A percentile compares a stretch with the other conserved stretches of the same genome.
Evolutionary conservation across 2,888 invertebrate species (phyloP).

Genomic region (Heliothis peltigera): DNA sequence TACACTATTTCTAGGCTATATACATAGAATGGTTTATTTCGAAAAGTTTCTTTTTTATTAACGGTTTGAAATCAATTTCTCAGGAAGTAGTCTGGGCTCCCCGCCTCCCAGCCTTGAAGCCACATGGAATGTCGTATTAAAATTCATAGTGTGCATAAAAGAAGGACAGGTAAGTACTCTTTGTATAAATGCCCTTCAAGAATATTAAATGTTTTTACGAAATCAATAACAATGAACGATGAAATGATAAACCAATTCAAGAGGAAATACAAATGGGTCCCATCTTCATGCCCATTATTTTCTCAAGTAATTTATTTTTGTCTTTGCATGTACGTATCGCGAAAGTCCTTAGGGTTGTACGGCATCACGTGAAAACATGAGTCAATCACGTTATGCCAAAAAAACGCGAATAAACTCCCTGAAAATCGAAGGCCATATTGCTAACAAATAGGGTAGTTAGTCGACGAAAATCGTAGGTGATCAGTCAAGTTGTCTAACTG

Average conservation of each 20-base stretch:
- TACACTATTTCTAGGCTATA: too few species aligned
- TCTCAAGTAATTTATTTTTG: not conserved
- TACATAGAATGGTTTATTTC: too few species aligned
- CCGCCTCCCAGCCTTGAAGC: not conserved
- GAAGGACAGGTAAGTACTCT: not conserved
- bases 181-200: not conserved
- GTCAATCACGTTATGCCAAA: not conserved
- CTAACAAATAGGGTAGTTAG: conserved; percentile 5
- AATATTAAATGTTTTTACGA: conserved; percentile 16
- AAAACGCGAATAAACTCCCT: not conserved
- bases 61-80: not conserved
- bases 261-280: not conserved
- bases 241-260: not conserved
- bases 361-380: not conserved
- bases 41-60: not conserved
- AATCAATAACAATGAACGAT: conserved; percentile 25
- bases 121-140: not conserved
- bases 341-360: not conserved
- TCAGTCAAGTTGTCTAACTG: conserved; percentile 59
- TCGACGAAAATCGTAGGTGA: conserved; percentile 41
- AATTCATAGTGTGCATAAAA: not conserved
- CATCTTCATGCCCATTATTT: not conserved
- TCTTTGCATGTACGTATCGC: not conserved
- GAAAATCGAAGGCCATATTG: not conserved
- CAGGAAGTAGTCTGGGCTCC: not conserved